Conservation (phyloP, 2,888 invertebrate species). For the Drosophila borealis region DNA sequence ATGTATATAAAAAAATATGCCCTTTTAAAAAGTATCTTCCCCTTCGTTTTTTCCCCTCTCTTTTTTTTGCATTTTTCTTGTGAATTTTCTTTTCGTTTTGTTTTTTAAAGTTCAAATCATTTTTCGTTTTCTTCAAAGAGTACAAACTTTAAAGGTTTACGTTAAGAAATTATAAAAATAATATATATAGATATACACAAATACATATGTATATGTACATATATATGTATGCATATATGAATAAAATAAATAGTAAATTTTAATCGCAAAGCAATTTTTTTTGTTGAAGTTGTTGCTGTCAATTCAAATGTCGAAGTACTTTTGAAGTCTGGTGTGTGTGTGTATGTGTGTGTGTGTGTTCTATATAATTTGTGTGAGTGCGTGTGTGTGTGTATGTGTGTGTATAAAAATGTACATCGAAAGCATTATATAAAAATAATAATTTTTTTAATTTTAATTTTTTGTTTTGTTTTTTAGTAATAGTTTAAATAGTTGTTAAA, state of each 20-base stretch:
- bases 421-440: slow-evolving; percentile 67
- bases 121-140: slow-evolving; percentile 41
- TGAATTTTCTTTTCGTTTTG: slow-evolving; percentile 9
- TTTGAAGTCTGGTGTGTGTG: slow-evolving; percentile 51
- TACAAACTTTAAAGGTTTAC: slow-evolving; percentile 53
- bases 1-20: slow-evolving; percentile 74
- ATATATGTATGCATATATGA: slow-evolving; percentile 1
- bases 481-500: slow-evolving; percentile 76
- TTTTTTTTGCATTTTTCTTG: slow-evolving; percentile 19
- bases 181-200: slow-evolving; percentile 1
- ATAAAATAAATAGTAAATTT: slow-evolving; percentile 50
- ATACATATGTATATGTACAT: not conserved
- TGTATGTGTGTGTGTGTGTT: slow-evolving; percentile 25
- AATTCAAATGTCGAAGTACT: slow-evolving; percentile 71
- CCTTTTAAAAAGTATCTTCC: slow-evolving; percentile 58
- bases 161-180: slow-evolving; percentile 57
- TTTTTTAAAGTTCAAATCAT: slow-evolving; percentile 18
- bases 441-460: slow-evolving; percentile 32
- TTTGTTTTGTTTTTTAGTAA: slow-evolving; percentile 56
- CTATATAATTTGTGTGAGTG: slow-evolving; percentile 7
- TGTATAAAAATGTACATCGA: slow-evolving; percentile 63
- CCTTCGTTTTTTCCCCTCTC: slow-evolving; percentile 5
- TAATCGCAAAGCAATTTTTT: slow-evolving; percentile 60
- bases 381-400: slow-evolving; percentile 25
- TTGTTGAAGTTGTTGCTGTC: slow-evolving; percentile 46